Evolutionary conservation across 2,113 vertebrate species (phyloP).

Genomic region (Ivindomyrus marchei): DNA sequence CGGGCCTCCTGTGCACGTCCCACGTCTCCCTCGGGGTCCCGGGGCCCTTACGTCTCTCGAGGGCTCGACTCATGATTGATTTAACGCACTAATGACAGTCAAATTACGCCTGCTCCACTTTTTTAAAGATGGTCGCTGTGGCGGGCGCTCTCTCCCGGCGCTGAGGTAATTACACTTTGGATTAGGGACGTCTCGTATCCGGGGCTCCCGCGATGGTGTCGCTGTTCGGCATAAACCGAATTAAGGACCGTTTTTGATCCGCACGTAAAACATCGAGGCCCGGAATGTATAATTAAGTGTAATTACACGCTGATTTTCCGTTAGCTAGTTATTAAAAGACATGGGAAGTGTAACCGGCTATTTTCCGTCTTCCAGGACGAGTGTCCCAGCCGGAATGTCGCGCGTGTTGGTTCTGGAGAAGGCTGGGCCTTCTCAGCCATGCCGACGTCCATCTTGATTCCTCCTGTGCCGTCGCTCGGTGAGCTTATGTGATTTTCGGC

Average conservation of each 20-base stretch:
- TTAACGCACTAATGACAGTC: conserved; percentile 12
- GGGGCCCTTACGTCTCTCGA: not conserved
- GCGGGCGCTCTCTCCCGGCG: not conserved
- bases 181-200: conserved; percentile 10
- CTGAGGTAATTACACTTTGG: conserved; percentile 17
- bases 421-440: not conserved
- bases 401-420: not conserved
- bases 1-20: no score
- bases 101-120: conserved; percentile 7
- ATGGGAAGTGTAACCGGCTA: not conserved
- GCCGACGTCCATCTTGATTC: not conserved
- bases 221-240: not conserved
- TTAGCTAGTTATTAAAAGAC: not conserved
- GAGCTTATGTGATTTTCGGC: not conserved
- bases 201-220: not conserved
- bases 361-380: not conserved
- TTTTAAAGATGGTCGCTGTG: not conserved
- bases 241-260: not conserved
- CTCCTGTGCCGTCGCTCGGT: not conserved
- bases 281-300: not conserved
- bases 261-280: not conserved
- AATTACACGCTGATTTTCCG: not conserved
- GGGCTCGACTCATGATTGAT: conserved; percentile 9
- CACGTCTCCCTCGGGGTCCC: not conserved
- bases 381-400: not conserved